phyloP scores from a whole-genome alignment of 2,888 invertebrate species.

The Chaetoderma sp. region DNA sequence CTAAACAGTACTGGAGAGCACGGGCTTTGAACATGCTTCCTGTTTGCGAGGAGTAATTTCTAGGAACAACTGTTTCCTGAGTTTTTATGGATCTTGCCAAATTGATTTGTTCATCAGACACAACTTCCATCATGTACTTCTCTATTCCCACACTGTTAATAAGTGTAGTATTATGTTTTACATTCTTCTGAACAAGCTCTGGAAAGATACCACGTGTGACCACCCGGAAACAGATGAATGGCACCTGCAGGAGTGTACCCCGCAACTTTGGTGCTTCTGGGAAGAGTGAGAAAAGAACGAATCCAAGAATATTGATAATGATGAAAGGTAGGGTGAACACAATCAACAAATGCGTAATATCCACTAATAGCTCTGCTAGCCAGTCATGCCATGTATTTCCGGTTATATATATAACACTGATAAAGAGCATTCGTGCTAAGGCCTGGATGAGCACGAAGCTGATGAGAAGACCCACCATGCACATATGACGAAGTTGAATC shows the following conservation, averaged over 20 bases:
- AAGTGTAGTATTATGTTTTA: conserved; percentile 27
- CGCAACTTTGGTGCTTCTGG: no score
- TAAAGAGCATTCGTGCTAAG: no score
- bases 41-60: background rate
- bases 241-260: conserved; percentile 50
- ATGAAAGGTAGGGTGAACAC: no score
- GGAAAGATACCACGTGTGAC: conserved; percentile 47
- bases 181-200: conserved; percentile 36
- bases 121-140: conserved; percentile 47
- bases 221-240: conserved; percentile 47
- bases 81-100: background rate
- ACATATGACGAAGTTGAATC: no score
- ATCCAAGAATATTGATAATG: no score
- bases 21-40: conserved; percentile 2
- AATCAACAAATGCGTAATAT: no score
- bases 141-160: conserved; percentile 38
- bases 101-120: conserved; percentile 38
- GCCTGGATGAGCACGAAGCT: no score
- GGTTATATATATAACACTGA: no score
- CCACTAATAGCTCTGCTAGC: no score
- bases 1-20: conserved; percentile 1
- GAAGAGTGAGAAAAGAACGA: no score
- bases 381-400: no score
- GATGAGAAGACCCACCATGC: no score
- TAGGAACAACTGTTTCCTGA: background rate